Conservation (phyloP, 2,888 invertebrate genomes). For the Chymomyza procnemis region DNA sequence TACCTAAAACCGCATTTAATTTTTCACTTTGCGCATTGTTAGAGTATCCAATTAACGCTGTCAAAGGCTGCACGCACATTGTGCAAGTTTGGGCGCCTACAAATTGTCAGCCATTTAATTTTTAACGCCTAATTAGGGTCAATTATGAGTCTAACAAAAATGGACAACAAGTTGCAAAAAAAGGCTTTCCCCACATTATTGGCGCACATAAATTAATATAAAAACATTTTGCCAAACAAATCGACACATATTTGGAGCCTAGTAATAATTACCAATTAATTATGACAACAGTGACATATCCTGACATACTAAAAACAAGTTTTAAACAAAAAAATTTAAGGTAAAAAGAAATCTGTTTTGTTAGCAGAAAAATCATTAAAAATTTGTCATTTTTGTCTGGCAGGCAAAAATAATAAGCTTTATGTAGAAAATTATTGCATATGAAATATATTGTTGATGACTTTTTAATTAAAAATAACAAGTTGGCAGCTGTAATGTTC, state of each 20-base stretch:
- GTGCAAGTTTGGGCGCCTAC: too few species aligned
- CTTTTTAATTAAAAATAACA: conserved; percentile 62
- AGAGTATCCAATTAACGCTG: too few species aligned
- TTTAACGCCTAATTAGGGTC: conserved; percentile 59
- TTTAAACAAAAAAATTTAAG: conserved; percentile 4
- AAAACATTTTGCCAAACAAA: conserved; percentile 38
- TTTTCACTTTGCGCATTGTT: too few species aligned
- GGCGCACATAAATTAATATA: conserved; percentile 17
- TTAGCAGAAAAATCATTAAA: background rate
- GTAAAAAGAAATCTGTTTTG: conserved; percentile 31
- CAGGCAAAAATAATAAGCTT: conserved; percentile 2
- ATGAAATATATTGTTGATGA: conserved; percentile 32
- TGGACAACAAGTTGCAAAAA: conserved; percentile 1
- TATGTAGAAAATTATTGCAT: conserved; percentile 14
- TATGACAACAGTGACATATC: conserved; percentile 35
- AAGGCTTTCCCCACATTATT: background rate
- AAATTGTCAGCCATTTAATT: conserved; percentile 31
- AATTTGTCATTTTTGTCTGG: conserved; percentile 40
- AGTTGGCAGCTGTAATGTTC: background rate
- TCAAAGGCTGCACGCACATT: too few species aligned
- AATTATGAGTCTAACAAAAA: conserved; percentile 62
- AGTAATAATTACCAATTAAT: conserved; percentile 63
- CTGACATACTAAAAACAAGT: conserved; percentile 3
- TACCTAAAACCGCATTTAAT: too few species aligned
- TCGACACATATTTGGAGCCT: conserved; percentile 19